These are phyloP conservation scores for Callochromis pleurospilus DNA, from an alignment of 2,113 vertebrate species.

Conservation along the genomic window DNA sequence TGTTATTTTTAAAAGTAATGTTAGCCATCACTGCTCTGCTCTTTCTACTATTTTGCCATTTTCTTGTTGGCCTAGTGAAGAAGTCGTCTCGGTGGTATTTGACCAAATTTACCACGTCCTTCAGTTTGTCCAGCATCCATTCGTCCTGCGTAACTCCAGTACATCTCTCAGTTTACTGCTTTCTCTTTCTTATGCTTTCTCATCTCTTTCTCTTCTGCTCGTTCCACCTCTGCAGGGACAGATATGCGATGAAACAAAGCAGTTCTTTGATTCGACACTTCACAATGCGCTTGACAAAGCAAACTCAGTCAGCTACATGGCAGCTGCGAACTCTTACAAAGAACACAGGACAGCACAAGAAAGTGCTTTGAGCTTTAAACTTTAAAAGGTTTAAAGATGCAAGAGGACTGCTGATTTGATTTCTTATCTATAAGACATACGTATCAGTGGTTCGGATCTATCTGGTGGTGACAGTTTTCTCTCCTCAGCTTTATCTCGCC, in stretches of 20 bases:
- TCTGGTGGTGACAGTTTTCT: neutral
- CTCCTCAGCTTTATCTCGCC: neutral
- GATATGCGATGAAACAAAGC: neutral
- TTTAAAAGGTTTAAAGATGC: neutral
- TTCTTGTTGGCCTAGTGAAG: neutral
- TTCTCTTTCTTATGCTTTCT: neutral
- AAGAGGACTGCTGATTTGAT: neutral
- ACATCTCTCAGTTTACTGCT: neutral
- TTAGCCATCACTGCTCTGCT: neutral
- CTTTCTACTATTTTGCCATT: neutral
- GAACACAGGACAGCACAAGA: neutral
- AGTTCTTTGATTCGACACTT: neutral
- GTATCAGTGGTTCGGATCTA: neutral
- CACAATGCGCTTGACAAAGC: neutral
- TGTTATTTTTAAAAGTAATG: neutral
- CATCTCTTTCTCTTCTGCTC: neutral
- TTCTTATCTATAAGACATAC: neutral
- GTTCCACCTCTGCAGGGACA: neutral
- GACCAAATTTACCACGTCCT: neutral
- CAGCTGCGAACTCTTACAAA: neutral
- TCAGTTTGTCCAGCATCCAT: neutral
- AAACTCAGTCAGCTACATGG: neutral
- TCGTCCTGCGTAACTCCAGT: neutral
- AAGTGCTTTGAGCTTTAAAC: neutral
- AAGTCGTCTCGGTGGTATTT: neutral